A percentile compares a stretch with the other conserved stretches of the same genome.
These are phyloP conservation scores for Beaufortia kweichowensis DNA, from an alignment of 2,113 vertebrate genomes.

Conservation along the genomic window DNA sequence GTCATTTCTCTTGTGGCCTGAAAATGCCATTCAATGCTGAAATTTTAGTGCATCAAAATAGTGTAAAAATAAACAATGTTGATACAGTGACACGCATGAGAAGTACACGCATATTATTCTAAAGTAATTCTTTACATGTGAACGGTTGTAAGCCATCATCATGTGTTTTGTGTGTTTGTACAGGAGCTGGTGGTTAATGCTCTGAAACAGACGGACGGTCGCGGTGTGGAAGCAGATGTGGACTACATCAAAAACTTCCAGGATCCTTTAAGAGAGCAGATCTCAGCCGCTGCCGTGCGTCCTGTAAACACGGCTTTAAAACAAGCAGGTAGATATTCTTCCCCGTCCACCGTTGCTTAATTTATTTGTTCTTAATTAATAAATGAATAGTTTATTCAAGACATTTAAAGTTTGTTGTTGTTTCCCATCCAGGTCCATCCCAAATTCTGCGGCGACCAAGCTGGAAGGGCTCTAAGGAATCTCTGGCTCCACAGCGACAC, in stretches of 20 bases:
- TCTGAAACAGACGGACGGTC: slow-evolving; percentile 84
- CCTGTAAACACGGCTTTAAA: slow-evolving; percentile 82
- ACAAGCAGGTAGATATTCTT: slow-evolving; percentile 76
- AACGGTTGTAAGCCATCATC: neutral
- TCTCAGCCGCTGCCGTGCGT: slow-evolving; percentile 78
- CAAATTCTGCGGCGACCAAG: slow-evolving; percentile 86
- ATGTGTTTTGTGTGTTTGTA: slow-evolving; percentile 27
- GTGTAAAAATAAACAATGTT: too few species aligned
- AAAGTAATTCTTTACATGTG: too few species aligned
- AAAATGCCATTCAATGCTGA: too few species aligned
- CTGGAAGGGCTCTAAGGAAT: slow-evolving; percentile 98
- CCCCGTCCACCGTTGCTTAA: too few species aligned
- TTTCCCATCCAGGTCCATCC: slow-evolving; percentile 65
- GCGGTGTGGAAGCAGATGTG: slow-evolving; percentile 83
- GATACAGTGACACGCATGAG: too few species aligned
- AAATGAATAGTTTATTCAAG: too few species aligned
- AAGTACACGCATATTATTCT: too few species aligned
- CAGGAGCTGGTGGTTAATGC: slow-evolving; percentile 87
- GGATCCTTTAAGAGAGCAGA: slow-evolving; percentile 87
- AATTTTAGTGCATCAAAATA: too few species aligned
- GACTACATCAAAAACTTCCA: slow-evolving; percentile 95
- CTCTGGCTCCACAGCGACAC: slow-evolving; percentile 84
- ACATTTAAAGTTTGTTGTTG: too few species aligned
- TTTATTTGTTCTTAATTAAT: too few species aligned
- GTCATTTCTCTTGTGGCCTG: too few species aligned